Conservation (phyloP, 2,113 vertebrate species). For the Tychaedon coryphoeus region DNA sequence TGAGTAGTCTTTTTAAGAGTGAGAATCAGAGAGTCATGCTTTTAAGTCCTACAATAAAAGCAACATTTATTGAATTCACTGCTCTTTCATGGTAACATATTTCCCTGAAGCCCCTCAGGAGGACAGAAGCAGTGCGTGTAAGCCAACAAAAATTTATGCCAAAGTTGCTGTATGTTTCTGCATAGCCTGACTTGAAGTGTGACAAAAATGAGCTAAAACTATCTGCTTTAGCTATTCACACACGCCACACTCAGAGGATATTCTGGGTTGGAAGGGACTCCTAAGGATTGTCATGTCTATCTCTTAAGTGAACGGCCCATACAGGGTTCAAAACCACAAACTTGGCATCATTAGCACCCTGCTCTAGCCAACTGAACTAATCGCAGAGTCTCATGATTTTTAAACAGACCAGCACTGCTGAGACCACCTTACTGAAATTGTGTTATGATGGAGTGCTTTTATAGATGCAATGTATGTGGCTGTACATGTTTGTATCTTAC, state of each 20-base stretch:
- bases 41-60: neutral
- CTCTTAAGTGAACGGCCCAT: neutral
- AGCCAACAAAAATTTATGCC: neutral
- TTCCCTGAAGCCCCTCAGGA: neutral
- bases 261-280: neutral
- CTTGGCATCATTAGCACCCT: neutral
- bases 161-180: neutral
- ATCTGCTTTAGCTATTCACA: neutral
- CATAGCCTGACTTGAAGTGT: neutral
- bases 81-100: neutral
- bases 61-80: neutral
- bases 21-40: neutral
- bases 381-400: neutral
- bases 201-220: neutral
- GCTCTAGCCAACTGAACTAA: neutral
- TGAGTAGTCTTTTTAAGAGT: neutral
- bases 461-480: neutral
- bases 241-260: neutral
- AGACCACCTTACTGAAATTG: neutral
- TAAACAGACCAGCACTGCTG: neutral
- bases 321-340: neutral
- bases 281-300: neutral
- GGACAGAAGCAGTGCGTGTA: neutral
- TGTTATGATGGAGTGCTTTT: neutral
- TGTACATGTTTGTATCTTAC: neutral